These are phyloP conservation scores for Calidris pygmaea DNA, from an alignment of 2,113 vertebrate genomes.

Conservation along the genomic window DNA sequence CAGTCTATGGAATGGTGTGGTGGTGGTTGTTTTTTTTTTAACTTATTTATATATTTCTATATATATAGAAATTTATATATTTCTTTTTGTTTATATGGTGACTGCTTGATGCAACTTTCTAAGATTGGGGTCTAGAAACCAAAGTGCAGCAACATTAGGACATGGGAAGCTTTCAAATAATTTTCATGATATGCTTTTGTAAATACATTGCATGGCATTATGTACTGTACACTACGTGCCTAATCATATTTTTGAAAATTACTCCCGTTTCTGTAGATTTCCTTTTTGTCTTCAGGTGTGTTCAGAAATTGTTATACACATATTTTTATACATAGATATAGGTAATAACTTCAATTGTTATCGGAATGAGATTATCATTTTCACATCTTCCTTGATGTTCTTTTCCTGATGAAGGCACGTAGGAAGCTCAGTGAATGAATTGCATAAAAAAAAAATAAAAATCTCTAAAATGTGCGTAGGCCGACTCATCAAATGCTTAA, in stretches of 20 bases:
- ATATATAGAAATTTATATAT: too few species aligned
- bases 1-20: background rate
- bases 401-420: background rate
- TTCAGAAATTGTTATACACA: background rate
- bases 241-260: conserved; percentile 58
- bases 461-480: background rate
- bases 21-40: background rate
- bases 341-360: background rate
- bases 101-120: background rate
- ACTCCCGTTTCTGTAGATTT: conserved; percentile 65
- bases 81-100: background rate
- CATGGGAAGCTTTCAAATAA: conserved; percentile 29
- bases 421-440: background rate
- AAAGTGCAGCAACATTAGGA: conserved; percentile 2
- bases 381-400: conserved; percentile 9
- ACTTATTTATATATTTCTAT: background rate
- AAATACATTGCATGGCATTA: background rate
- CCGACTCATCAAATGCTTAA: background rate
- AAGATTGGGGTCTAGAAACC: conserved; percentile 39
- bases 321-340: background rate
- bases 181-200: conserved; percentile 67
- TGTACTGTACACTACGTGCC: background rate
- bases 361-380: background rate
- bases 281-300: conserved; percentile 59
- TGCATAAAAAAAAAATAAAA: background rate